Evolutionary conservation across 2,797 vertebrate genomes (phyloP).

Genomic region (Gila robusta): DNA sequence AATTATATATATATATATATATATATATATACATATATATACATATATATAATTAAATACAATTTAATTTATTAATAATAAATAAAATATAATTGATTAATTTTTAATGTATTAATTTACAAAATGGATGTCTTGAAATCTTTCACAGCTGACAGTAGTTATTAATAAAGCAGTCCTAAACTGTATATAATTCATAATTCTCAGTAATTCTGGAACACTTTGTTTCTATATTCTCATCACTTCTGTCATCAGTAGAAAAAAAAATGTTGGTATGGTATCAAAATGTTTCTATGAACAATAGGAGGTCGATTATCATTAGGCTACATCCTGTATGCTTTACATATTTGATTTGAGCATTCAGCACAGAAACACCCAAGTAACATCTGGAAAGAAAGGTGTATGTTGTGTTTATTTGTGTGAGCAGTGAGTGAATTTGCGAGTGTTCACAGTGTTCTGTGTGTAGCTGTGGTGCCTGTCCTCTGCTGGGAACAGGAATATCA

Average conservation of each 20-base stretch:
- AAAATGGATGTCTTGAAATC: not conserved
- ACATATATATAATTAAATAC: no score
- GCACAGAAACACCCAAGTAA: constrained; percentile 7
- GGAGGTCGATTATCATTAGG: not conserved
- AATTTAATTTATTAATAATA: no score
- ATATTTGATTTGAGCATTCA: not conserved
- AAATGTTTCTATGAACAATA: not conserved
- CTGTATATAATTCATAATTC: not conserved
- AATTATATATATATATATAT: no score
- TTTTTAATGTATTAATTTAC: not conserved
- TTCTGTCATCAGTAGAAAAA: constrained; percentile 1
- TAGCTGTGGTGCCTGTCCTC: constrained; percentile 47
- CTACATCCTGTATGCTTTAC: not conserved
- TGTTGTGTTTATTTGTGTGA: constrained; percentile 33
- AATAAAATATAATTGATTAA: not conserved
- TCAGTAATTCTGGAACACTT: constrained; percentile 6
- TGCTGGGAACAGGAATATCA: constrained; percentile 68
- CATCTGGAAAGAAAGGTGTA: not conserved
- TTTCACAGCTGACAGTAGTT: not conserved
- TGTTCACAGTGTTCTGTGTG: constrained; percentile 28
- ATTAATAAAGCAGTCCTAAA: not conserved
- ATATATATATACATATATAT: no score
- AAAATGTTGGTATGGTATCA: not conserved
- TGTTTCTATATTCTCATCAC: not conserved
- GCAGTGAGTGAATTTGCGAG: constrained; percentile 29